phyloP scores from a whole-genome alignment of 1,140 invertebrate genomes.

The Heliconius melpomene region DNA sequence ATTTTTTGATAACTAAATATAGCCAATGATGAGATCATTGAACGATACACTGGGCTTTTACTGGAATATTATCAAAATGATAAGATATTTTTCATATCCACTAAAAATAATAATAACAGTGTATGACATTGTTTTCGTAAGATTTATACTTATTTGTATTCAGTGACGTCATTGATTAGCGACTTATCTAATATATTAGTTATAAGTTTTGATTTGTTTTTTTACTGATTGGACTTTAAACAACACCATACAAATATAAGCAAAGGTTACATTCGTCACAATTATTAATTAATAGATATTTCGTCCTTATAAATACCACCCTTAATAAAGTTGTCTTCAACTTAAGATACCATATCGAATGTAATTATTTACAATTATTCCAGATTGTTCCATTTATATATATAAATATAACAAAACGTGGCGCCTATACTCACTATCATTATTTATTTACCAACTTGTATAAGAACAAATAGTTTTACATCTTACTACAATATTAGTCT shows the following conservation, averaged over 20 bases:
- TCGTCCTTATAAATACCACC: not conserved
- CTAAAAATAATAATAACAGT: constrained; percentile 3
- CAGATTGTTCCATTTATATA: constrained; percentile 14
- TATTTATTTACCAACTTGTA: constrained; percentile 15
- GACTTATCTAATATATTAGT: not conserved
- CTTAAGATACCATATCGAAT: not conserved
- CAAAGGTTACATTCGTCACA: not conserved
- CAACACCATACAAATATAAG: not conserved
- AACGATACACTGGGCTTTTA: not conserved
- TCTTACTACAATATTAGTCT: constrained; percentile 17
- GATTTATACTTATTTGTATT: not conserved
- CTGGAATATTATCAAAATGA: constrained; percentile 6
- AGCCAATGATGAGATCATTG: not conserved
- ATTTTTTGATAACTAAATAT: constrained; percentile 5
- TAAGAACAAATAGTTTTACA: not conserved
- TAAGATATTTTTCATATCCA: constrained; percentile 2
- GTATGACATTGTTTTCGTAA: not conserved
- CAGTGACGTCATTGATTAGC: not conserved
- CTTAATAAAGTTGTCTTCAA: not conserved
- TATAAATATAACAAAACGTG: constrained; percentile 24
- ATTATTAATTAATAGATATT: not conserved
- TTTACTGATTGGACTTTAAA: not conserved
- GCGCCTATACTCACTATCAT: constrained; percentile 19
- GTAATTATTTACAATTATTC: constrained; percentile 15
- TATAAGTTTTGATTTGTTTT: not conserved